phyloP scores from a whole-genome alignment of 2,113 vertebrate genomes.

The Heterotis niloticus region DNA sequence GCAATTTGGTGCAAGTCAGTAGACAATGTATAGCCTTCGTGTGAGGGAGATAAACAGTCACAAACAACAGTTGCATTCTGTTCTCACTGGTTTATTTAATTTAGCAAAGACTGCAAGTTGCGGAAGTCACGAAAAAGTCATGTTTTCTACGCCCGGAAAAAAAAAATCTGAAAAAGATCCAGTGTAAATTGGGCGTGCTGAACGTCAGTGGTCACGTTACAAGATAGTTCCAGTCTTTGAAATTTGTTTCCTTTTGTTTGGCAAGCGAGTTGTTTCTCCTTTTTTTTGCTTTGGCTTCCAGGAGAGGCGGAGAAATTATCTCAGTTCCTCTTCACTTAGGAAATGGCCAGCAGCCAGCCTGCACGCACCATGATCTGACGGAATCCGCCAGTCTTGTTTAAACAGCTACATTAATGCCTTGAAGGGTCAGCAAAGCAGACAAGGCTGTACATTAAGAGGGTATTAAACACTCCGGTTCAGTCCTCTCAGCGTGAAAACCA shows the following conservation, averaged over 20 bases:
- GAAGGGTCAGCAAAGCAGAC: neutral
- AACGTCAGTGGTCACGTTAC: no score
- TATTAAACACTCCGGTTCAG: slow-evolving; percentile 6
- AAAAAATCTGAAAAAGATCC: no score
- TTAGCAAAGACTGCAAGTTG: neutral
- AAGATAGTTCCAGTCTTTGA: no score
- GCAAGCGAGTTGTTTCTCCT: no score
- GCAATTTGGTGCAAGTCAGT: neutral
- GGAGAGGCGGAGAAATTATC: neutral
- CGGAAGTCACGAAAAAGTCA: neutral
- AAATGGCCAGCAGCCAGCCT: neutral
- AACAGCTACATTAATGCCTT: neutral
- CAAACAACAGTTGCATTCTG: neutral
- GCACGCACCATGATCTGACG: neutral
- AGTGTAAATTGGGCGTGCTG: no score
- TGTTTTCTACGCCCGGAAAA: no score
- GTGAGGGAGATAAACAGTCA: neutral
- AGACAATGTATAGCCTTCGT: slow-evolving; percentile 3
- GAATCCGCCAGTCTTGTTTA: no score
- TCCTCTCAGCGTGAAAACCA: neutral
- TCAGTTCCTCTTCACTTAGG: neutral
- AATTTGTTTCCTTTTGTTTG: no score
- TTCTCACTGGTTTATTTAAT: slow-evolving; percentile 6
- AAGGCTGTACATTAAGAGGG: neutral
- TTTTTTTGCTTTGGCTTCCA: no score